Evolutionary conservation across 1,140 invertebrate species (phyloP).

Genomic region (Vanessa tameamea): DNA sequence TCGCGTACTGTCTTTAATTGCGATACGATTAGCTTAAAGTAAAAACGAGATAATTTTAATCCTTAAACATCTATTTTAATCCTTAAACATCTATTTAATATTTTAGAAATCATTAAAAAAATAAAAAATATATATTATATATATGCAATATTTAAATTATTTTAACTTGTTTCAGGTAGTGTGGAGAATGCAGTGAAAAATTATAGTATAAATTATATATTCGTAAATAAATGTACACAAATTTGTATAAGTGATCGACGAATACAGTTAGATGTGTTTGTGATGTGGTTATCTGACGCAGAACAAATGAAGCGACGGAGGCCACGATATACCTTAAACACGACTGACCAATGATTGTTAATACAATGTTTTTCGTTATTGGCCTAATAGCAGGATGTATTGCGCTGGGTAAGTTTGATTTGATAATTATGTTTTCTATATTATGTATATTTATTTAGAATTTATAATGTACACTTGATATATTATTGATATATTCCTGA

Average conservation of each 20-base stretch:
- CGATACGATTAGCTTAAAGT: neutral
- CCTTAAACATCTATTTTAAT: neutral
- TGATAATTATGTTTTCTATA: neutral
- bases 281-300: slow-evolving; percentile 48
- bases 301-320: slow-evolving; percentile 67
- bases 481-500: no score
- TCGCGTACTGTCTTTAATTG: neutral
- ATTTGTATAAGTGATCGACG: slow-evolving; percentile 8
- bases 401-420: slow-evolving; percentile 51
- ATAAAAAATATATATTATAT: neutral
- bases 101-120: no score
- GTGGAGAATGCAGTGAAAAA: slow-evolving; percentile 4
- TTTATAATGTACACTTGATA: no score
- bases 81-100: no score
- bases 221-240: neutral
- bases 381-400: slow-evolving; percentile 58
- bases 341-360: slow-evolving; percentile 51
- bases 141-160: neutral
- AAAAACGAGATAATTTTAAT: neutral
- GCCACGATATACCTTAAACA: slow-evolving; percentile 38
- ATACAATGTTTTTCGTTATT: slow-evolving; percentile 46
- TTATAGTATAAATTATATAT: neutral
- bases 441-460: neutral
- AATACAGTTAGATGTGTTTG: slow-evolving; percentile 37
- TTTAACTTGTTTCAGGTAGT: slow-evolving; percentile 26